Evolutionary conservation across 1,140 invertebrate species (phyloP), one percentile per base, ranked within the genome.

Genomic region (Anoplophora glabripennis): DNA sequence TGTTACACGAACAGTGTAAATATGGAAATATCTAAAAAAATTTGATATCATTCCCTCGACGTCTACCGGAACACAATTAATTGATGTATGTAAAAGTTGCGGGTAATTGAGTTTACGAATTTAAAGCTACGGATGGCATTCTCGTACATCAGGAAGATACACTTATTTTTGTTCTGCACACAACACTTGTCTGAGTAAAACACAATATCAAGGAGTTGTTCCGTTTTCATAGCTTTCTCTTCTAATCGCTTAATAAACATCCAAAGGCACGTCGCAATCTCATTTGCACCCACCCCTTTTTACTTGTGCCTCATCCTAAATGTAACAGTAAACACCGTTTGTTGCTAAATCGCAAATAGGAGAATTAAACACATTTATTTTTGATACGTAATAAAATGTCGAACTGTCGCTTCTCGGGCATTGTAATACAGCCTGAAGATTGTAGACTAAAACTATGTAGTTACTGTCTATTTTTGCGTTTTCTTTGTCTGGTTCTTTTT

Each of bases 231-330:
- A 53, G 47, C 14, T 3, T 21, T 15, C 9, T 33, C 21, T n/a
- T 45, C 21, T 18, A 55, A 33, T 7, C 37, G 14, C 35, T 61
- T 86, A 80, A 47, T 51, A 76, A 14, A 72, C 58, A 48, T 68
- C 65, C 14, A 80, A 47, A 65, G 74, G 21, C 59, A 61, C 9
- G 69, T 65, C n/a, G 71, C 72, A 59, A 79, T 79, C 67, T 77
- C 74, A 52, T 73, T 76, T 10, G 75, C 69, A 5, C 72, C 76
- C 48, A 76, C n/a, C n/a, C n/a, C n/a, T 68, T 28, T 74, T 71
- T 12, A 64, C 78, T 42, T 75, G 62, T 4, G 64, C 65, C 65
- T 81, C 78, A 64, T 75, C 66, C 76, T 78, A 80, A 15, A 77
- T 66, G 61, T 71, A 77, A 53, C 77, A 74, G 10, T 10, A 38